Conservation (phyloP, 2,113 vertebrate species). For the Carassius gibelio region DNA sequence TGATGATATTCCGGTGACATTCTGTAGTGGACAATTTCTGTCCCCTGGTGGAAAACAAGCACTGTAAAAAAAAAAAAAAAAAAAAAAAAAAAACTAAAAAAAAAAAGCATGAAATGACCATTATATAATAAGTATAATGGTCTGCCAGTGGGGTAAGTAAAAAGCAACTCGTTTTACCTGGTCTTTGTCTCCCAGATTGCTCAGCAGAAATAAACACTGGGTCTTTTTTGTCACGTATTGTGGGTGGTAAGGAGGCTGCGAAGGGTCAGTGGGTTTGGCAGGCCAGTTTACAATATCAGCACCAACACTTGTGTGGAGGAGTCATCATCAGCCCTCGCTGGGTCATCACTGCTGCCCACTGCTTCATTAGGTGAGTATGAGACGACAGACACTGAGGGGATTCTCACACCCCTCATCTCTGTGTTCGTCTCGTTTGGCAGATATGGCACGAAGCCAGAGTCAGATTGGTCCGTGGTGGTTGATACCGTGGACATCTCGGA, state of each 20-base stretch:
- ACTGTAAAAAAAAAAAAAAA: too few relatives aligned
- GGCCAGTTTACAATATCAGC: conserved; percentile 75
- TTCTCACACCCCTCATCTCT: neutral
- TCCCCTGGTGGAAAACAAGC: too few relatives aligned
- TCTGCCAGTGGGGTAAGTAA: too few relatives aligned
- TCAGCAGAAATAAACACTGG: neutral
- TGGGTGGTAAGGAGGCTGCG: conserved; percentile 68
- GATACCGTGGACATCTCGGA: conserved; percentile 64
- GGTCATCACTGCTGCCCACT: conserved; percentile 80
- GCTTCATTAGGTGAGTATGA: conserved; percentile 73
- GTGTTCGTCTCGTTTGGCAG: conserved; percentile 53
- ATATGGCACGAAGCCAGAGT: conserved; percentile 61
- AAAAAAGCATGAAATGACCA: too few relatives aligned
- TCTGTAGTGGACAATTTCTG: too few relatives aligned
- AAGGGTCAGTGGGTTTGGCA: conserved; percentile 76
- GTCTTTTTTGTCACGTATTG: conserved; percentile 61
- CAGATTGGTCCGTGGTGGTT: conserved; percentile 73
- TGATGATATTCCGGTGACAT: too few relatives aligned
- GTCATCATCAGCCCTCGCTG: conserved; percentile 71
- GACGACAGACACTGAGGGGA: neutral
- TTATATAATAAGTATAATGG: too few relatives aligned
- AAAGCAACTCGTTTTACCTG: neutral
- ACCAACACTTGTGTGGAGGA: conserved; percentile 73
- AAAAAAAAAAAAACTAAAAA: too few relatives aligned
- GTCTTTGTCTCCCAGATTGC: conserved; percentile 61